Evolutionary conservation across 1,140 invertebrate genomes (phyloP).

Genomic region (Lutraria rhynchaena): DNA sequence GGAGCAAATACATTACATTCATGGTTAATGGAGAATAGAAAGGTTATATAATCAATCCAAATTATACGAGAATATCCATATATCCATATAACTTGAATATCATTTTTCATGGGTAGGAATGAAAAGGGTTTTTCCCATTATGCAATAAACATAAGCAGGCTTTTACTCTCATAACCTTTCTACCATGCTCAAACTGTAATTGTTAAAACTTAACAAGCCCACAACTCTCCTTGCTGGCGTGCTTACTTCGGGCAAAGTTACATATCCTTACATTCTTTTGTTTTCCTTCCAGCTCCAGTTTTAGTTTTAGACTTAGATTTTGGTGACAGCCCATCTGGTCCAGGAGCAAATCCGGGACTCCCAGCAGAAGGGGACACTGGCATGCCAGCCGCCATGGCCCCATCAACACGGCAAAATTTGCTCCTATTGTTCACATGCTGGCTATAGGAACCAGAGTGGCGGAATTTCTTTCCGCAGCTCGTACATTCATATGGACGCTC

Average conservation of each 20-base stretch:
- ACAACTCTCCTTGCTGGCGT: slow-evolving; percentile 51
- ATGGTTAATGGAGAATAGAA: slow-evolving; percentile 17
- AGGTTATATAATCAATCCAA: slow-evolving; percentile 30
- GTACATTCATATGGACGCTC: slow-evolving; percentile 99
- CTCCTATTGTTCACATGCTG: slow-evolving; percentile 57
- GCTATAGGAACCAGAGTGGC: slow-evolving; percentile 58
- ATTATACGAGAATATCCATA: not conserved
- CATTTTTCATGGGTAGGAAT: not conserved
- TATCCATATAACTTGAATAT: slow-evolving; percentile 3
- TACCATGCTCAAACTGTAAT: slow-evolving; percentile 30
- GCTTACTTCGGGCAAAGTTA: slow-evolving; percentile 10
- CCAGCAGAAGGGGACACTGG: slow-evolving; percentile 25
- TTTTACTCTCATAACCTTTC: slow-evolving; percentile 23
- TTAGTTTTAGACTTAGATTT: slow-evolving; percentile 43
- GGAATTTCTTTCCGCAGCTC: slow-evolving; percentile 90
- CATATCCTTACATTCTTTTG: slow-evolving; percentile 58
- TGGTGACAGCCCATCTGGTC: slow-evolving; percentile 36
- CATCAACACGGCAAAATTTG: slow-evolving; percentile 45
- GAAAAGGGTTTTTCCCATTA: not conserved
- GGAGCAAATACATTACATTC: slow-evolving; percentile 8
- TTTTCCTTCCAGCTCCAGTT: slow-evolving; percentile 43
- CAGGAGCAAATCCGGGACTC: slow-evolving; percentile 16
- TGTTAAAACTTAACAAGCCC: slow-evolving; percentile 8
- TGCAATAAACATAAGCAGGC: slow-evolving; percentile 8
- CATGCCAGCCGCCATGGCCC: slow-evolving; percentile 20